A percentile compares a stretch with the other conserved stretches of the same genome.
Evolutionary conservation across 2,797 vertebrate species (phyloP).

Genomic region (Lagorchestes hirsutus): DNA sequence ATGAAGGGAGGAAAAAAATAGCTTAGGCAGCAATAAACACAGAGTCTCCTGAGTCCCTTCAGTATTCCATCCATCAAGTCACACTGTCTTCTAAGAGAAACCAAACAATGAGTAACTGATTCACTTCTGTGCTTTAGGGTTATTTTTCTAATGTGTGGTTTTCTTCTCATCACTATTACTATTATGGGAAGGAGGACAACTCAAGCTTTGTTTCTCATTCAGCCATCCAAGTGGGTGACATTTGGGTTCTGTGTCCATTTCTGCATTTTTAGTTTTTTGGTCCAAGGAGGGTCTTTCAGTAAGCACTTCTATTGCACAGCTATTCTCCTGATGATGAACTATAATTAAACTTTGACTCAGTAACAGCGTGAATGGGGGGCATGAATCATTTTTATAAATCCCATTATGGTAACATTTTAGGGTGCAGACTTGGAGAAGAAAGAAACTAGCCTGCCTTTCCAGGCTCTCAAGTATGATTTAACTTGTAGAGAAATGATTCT

Average conservation of each 20-base stretch:
- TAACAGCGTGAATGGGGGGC: conserved; percentile 33
- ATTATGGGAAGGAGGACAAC: conserved; percentile 46
- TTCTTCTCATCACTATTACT: conserved; percentile 53
- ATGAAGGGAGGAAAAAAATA: background rate
- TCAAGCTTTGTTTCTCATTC: conserved; percentile 62
- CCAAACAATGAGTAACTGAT: conserved; percentile 22
- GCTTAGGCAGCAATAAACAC: background rate
- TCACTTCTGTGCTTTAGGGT: conserved; percentile 15
- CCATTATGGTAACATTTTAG: background rate
- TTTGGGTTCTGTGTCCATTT: conserved; percentile 65
- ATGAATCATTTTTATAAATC: conserved; percentile 31
- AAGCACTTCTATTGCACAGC: conserved; percentile 59
- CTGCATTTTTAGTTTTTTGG: conserved; percentile 44
- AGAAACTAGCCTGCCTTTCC: background rate
- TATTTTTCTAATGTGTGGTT: conserved; percentile 64
- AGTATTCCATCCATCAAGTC: background rate
- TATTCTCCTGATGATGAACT: conserved; percentile 59
- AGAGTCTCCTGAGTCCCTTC: background rate
- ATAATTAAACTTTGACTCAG: conserved; percentile 65
- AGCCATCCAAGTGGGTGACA: conserved; percentile 62
- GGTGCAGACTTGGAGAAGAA: conserved; percentile 36
- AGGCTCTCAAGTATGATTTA: background rate
- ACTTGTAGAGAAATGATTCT: conserved; percentile 20
- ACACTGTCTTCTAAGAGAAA: conserved; percentile 53
- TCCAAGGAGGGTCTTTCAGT: conserved; percentile 58